phyloP scores from a whole-genome alignment of 1,140 invertebrate species.

The Coelopa frigida region DNA sequence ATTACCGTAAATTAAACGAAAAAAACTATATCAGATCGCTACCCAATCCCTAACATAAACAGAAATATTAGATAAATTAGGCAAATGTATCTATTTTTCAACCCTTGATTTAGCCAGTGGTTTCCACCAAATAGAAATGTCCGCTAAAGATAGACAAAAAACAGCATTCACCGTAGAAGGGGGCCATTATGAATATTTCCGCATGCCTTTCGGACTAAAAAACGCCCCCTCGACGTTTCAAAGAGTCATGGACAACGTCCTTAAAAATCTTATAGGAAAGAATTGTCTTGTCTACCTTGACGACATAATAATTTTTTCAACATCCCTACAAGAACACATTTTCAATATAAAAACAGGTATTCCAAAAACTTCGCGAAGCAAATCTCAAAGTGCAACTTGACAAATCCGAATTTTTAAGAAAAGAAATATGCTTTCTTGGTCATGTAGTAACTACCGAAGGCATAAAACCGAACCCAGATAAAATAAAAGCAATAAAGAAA shows the following conservation, averaged over 20 bases:
- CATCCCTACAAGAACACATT: conserved; percentile 8
- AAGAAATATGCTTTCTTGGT: conserved; percentile 5
- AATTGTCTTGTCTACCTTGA: conserved; percentile 6
- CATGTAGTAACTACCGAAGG: conserved; percentile 1
- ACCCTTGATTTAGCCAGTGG: conserved; percentile 46
- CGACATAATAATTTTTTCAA: conserved; percentile 5
- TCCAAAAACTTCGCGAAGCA: not conserved
- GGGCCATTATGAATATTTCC: conserved; percentile 37
- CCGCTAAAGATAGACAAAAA: conserved; percentile 36
- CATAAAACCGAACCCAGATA: not conserved
- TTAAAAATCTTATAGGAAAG: conserved; percentile 26
- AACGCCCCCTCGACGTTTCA: conserved; percentile 45
- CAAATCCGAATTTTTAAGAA: conserved; percentile 5
- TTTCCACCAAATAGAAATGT: conserved; percentile 48
- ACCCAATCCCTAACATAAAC: conserved; percentile 48
- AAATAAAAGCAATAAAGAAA: conserved; percentile 1
- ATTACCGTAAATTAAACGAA: too few relatives aligned
- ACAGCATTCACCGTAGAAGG: conserved; percentile 44
- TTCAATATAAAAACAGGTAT: not conserved
- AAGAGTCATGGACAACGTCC: conserved; percentile 34
- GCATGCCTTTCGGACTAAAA: conserved; percentile 44
- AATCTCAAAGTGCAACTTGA: conserved; percentile 3
- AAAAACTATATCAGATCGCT: too few relatives aligned
- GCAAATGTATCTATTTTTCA: too few relatives aligned
- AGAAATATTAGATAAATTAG: conserved; percentile 46